Base-by-base conservation (phyloP, 2,113 vertebrate species). In the Bambusicola thoracicus region DNA sequence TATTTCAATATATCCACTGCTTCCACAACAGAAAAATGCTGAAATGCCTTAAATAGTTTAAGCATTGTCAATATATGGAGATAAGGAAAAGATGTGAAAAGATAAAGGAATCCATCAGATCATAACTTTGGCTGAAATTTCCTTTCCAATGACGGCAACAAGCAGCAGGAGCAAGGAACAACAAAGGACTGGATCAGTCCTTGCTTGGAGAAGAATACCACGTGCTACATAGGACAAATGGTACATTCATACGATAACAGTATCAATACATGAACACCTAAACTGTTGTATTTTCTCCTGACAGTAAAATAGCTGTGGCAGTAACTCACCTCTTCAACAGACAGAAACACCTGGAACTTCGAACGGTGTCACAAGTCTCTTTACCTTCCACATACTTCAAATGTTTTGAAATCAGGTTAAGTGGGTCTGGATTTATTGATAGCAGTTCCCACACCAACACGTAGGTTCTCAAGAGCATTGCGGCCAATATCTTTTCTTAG, bases 361-460 rank as follows among this genome's bases (percentile, higher is more conserved):
- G 90, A 59, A 70, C 43, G 9, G 20, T 2, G 29, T 24, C 46
- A 85, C 15, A 77, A 85, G 36, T 40, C 30, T 81, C 65, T 61
- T 94, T 68, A 85, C 82, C 44, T 81, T 83, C 46, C 6, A 12
- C 5, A 56, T 41, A 77, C 43, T 56, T 81, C 20, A 79, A 53
- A 13, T 17, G 40, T 18, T 94, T 77, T 53, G 81, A 94, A 91
- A 95, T 53, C 65, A 94, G 85, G 91, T 90, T 91, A 94, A 85
- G 51, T 53, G 53, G 53, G 29, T 91, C 7, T 67, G 55, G 7
- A 11, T 70, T 89, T 91, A 90, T 5, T 83, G 89, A 81, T 17
- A 91, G 34, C 24, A 91, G 68, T 9, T 91, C 30, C 67, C 24
- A 78, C 25, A 85, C 30, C 68, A 85, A 69, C 40, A 56, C 7